Conservation (phyloP, 1,140 invertebrate genomes). For the Schlechtendalia chinensis region DNA sequence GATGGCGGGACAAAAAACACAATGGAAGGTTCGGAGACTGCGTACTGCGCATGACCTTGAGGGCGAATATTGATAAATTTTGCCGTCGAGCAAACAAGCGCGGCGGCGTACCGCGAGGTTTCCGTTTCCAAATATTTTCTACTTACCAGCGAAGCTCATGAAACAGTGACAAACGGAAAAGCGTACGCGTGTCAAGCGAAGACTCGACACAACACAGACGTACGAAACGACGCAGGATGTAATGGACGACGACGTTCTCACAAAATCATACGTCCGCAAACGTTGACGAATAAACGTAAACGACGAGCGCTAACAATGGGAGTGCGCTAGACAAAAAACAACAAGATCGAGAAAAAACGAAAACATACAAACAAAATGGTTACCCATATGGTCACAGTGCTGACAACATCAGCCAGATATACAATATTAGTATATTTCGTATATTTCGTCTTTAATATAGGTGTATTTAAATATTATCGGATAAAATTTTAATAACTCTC, state of each 20-base stretch:
- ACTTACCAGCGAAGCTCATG: slow-evolving; percentile 27
- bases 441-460: too few relatives aligned
- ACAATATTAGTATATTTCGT: too few relatives aligned
- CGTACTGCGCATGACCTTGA: slow-evolving; percentile 44
- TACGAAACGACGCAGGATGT: neutral
- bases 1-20: neutral
- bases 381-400: slow-evolving; percentile 29
- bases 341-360: neutral
- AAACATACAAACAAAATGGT: neutral
- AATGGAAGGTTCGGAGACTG: neutral
- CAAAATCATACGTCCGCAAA: neutral
- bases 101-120: neutral
- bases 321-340: neutral
- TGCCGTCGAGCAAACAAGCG: neutral
- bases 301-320: neutral
- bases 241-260: neutral
- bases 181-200: neutral
- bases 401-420: neutral
- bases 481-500: too few relatives aligned
- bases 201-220: neutral
- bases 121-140: neutral
- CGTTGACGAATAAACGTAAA: neutral
- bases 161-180: neutral
- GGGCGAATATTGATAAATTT: slow-evolving; percentile 32
- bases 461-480: too few relatives aligned